Evolutionary conservation across 2,113 vertebrate species (phyloP).

Genomic region (Lipotes vexillifer): DNA sequence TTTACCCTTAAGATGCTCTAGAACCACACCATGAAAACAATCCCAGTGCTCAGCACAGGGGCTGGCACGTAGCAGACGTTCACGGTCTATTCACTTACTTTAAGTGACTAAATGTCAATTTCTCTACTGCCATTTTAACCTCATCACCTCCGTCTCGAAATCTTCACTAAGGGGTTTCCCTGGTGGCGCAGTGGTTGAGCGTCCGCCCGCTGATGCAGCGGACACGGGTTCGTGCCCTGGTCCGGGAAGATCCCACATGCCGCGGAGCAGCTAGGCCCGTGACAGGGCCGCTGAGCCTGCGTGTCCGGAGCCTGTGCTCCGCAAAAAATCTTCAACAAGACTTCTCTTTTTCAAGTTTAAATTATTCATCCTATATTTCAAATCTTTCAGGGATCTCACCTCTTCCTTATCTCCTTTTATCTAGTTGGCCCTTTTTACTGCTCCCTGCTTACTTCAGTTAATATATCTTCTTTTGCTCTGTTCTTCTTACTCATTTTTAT

Average conservation of each 20-base stretch:
- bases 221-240: no score
- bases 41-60: neutral
- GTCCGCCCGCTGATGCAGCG: rapidly evolving
- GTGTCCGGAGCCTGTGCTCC: no score
- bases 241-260: no score
- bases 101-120: neutral
- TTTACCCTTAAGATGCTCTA: neutral
- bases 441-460: neutral
- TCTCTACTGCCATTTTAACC: neutral
- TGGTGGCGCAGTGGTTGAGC: no score
- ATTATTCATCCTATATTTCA: neutral
- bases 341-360: neutral
- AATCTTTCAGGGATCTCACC: neutral
- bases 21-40: neutral
- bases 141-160: neutral
- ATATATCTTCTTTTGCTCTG: neutral
- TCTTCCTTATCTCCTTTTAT: neutral
- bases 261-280: no score
- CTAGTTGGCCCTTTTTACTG: neutral
- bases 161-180: neutral
- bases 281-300: no score
- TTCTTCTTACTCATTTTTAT: neutral
- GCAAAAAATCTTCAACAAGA: neutral
- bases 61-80: neutral
- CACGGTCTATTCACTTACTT: neutral